phyloP scores from a whole-genome alignment of 2,888 invertebrate species.

The Mellilla xanthometata region DNA sequence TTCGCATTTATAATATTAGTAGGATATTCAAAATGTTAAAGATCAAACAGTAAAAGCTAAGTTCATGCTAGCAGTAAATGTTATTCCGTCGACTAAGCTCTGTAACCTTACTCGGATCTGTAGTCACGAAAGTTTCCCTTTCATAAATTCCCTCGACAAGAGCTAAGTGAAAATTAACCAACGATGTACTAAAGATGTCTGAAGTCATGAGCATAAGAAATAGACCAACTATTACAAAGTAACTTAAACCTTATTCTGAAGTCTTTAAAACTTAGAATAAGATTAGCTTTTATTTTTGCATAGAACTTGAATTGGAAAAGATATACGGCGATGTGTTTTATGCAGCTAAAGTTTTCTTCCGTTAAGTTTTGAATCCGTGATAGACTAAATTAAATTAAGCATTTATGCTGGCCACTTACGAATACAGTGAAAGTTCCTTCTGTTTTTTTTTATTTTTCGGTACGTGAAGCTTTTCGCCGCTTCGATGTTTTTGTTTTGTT shows the following conservation, averaged over 20 bases:
- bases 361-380: conserved; percentile 23
- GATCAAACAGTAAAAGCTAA: no score
- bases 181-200: conserved; percentile 38
- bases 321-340: conserved; percentile 18
- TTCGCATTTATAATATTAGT: no score
- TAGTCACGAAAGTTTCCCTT: conserved; percentile 36
- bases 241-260: not conserved
- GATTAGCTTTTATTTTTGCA: not conserved
- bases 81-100: not conserved
- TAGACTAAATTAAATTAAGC: conserved; percentile 30
- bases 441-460: conserved; percentile 26
- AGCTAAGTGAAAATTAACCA: conserved; percentile 45
- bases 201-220: conserved; percentile 7
- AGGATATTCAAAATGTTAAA: no score
- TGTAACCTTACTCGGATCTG: not conserved
- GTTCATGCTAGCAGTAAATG: no score
- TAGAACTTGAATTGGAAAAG: conserved; percentile 8
- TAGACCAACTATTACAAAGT: conserved; percentile 1
- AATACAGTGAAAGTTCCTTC: conserved; percentile 30
- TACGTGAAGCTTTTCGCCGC: conserved; percentile 7
- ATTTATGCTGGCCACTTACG: conserved; percentile 25
- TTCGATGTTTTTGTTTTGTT: conserved; percentile 1
- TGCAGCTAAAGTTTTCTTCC: conserved; percentile 37
- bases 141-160: conserved; percentile 39
- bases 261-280: not conserved